Percentiles rank a stretch among this genome's conserved stretches.
Conservation (phyloP, 2,888 invertebrate genomes). For the Calephelis perditalis region DNA sequence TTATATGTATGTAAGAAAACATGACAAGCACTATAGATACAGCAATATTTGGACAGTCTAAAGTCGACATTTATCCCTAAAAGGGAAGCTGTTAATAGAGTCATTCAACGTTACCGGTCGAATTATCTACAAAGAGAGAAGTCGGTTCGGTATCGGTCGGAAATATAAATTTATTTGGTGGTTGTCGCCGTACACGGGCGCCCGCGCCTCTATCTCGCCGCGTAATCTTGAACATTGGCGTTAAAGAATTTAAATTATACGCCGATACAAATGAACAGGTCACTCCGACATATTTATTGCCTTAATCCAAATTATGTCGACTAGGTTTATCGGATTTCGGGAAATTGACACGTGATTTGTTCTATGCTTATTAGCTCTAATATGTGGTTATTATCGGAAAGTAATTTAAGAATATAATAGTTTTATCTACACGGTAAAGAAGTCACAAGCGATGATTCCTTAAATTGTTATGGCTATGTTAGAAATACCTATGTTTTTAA, state of each 20-base stretch:
- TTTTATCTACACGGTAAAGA: too few relatives aligned
- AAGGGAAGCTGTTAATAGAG: conserved; percentile 79
- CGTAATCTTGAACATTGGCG: conserved; percentile 78
- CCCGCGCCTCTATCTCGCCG: conserved; percentile 70
- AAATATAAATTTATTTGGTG: conserved; percentile 77
- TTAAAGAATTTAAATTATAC: conserved; percentile 79
- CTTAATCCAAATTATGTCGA: conserved; percentile 75
- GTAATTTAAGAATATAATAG: conserved; percentile 22
- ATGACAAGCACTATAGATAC: conserved; percentile 48
- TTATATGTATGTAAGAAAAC: too few relatives aligned
- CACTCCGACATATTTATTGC: conserved; percentile 71
- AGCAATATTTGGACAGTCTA: conserved; percentile 45
- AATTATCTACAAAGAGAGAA: conserved; percentile 77
- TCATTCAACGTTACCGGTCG: conserved; percentile 76
- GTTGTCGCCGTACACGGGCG: conserved; percentile 71
- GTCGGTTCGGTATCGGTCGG: conserved; percentile 66
- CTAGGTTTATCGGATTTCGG: conserved; percentile 61
- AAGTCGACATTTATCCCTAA: conserved; percentile 74
- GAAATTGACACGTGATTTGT: conserved; percentile 64
- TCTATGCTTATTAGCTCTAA: conserved; percentile 45
- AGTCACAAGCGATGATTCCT: too few relatives aligned
- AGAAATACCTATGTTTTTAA: too few relatives aligned
- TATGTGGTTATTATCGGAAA: conserved; percentile 30
- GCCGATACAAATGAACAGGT: conserved; percentile 76
- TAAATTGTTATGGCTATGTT: too few relatives aligned